These are phyloP conservation scores for Nephila pilipes DNA, from an alignment of 1,140 invertebrate species.

Conservation along the genomic window DNA sequence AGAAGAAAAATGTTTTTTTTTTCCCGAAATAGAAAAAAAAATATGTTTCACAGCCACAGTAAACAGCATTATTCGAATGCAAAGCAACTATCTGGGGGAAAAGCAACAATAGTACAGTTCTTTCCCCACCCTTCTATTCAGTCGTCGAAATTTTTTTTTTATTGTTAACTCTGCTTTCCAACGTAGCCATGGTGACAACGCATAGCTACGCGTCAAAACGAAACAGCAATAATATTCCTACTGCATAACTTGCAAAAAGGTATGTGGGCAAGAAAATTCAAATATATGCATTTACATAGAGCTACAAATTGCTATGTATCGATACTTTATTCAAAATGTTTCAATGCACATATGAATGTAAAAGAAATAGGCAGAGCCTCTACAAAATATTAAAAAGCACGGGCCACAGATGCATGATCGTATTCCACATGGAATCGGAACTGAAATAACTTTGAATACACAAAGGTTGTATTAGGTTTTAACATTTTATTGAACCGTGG, in stretches of 20 bases:
- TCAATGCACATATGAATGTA: too few species aligned
- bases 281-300: background rate
- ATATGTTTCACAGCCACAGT: too few species aligned
- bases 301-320: too few species aligned
- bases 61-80: background rate
- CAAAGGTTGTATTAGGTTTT: too few species aligned
- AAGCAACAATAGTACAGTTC: background rate
- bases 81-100: background rate
- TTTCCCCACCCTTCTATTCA: background rate
- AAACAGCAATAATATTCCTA: background rate
- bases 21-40: too few species aligned
- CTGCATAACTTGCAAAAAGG: background rate
- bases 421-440: too few species aligned
- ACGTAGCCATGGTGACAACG: background rate
- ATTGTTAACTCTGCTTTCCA: background rate
- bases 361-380: too few species aligned
- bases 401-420: too few species aligned
- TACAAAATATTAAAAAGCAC: too few species aligned
- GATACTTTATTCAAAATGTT: background rate
- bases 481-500: too few species aligned
- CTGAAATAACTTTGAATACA: too few species aligned
- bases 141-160: background rate
- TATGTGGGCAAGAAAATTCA: background rate
- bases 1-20: background rate
- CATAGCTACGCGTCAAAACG: constrained; percentile 18